Evolutionary conservation across 2,888 invertebrate species (phyloP).

Genomic region (Caenorhabditis doughertyi): DNA sequence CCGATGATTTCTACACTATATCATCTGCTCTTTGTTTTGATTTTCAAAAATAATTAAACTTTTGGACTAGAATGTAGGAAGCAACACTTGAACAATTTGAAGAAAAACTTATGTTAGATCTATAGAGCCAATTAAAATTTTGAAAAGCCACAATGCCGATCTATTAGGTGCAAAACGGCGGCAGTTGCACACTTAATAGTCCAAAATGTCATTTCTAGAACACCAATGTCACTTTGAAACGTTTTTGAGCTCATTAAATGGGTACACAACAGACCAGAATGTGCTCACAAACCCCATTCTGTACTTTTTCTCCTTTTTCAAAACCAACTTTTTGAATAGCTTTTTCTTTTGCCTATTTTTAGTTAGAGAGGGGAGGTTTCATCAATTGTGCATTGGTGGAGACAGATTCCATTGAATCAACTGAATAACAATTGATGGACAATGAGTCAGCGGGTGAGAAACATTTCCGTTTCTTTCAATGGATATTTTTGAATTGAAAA

Average conservation of each 20-base stretch:
- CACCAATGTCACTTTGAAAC: conserved; percentile 32
- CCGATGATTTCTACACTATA: no score
- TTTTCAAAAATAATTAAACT: conserved; percentile 10
- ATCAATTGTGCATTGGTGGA: conserved; percentile 37
- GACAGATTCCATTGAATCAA: conserved; percentile 32
- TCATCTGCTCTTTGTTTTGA: no score
- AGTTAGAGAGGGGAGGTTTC: neutral
- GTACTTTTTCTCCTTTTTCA: conserved; percentile 19
- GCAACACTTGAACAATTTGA: no score
- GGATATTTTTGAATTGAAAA: conserved; percentile 29
- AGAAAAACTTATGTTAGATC: no score
- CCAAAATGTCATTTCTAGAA: conserved; percentile 22
- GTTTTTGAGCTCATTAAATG: conserved; percentile 52
- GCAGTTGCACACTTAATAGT: no score
- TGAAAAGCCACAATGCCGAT: conserved; percentile 7
- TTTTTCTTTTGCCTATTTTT: conserved; percentile 12
- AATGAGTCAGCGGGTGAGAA: conserved; percentile 32
- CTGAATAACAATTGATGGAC: conserved; percentile 28
- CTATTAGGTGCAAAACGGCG: conserved; percentile 15
- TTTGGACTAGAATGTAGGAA: no score
- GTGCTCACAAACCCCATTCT: conserved; percentile 3
- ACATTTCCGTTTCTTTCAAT: conserved; percentile 8
- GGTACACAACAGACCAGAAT: conserved; percentile 12
- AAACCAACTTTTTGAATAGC: conserved; percentile 27
- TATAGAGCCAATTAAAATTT: conserved; percentile 13